Evolutionary conservation across 2,113 vertebrate species (phyloP).

Genomic region (Otus sunia): DNA sequence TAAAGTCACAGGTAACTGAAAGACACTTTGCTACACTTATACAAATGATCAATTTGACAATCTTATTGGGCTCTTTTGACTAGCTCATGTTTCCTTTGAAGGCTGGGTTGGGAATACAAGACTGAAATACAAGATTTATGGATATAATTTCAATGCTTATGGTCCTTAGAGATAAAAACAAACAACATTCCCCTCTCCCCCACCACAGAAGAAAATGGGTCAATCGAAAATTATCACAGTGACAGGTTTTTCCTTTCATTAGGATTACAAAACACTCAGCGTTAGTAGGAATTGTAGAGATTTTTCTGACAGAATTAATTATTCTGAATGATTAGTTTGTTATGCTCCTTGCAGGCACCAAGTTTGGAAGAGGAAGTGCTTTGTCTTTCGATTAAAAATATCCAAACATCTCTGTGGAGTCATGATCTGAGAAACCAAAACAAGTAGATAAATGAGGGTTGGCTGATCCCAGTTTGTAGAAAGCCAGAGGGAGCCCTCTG

Average conservation of each 20-base stretch:
- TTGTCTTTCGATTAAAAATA: constrained; percentile 72
- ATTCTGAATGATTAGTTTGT: constrained; percentile 68
- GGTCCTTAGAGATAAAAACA: constrained; percentile 22
- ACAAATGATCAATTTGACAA: neutral
- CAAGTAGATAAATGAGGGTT: constrained; percentile 66
- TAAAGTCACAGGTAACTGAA: neutral
- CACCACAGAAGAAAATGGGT: constrained; percentile 47
- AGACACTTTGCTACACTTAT: neutral
- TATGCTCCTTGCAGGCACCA: constrained; percentile 49
- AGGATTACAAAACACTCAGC: constrained; percentile 46
- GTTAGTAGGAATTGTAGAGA: constrained; percentile 51
- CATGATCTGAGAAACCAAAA: constrained; percentile 71
- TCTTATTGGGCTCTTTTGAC: neutral
- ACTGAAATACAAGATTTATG: constrained; percentile 8
- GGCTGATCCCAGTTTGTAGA: constrained; percentile 31
- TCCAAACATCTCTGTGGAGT: constrained; percentile 63
- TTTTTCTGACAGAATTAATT: constrained; percentile 72
- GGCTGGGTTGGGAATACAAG: neutral
- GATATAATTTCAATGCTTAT: constrained; percentile 12
- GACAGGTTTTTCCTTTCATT: constrained; percentile 63
- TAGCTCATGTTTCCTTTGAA: constrained; percentile 48
- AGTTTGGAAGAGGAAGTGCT: constrained; percentile 70
- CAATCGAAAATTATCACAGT: constrained; percentile 53
- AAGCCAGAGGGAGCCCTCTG: constrained; percentile 52
- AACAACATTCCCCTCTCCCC: neutral